Conservation (phyloP, 2,113 vertebrate species). For the Pachyramphus minor region DNA sequence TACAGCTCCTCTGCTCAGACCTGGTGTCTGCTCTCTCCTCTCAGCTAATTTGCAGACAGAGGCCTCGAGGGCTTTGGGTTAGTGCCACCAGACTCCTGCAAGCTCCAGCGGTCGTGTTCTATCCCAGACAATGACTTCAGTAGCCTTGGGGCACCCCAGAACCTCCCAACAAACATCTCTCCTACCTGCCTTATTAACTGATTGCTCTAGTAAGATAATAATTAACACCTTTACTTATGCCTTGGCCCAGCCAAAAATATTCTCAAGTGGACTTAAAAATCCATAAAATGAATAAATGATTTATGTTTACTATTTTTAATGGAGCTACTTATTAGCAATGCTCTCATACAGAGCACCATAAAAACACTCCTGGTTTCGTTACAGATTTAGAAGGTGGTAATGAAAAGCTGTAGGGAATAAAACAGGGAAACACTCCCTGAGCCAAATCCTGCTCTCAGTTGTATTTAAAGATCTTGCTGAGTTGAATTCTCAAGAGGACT, state of each 20-base stretch:
- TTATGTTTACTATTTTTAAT: conserved; percentile 63
- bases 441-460: conserved; percentile 22
- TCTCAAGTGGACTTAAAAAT: conserved; percentile 56
- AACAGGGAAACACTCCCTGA: not conserved
- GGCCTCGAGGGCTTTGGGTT: conserved; percentile 41
- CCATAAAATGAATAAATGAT: conserved; percentile 59
- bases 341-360: not conserved
- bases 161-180: conserved; percentile 54
- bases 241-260: conserved; percentile 40
- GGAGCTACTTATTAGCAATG: conserved; percentile 13
- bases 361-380: conserved; percentile 20
- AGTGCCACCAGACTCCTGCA: conserved; percentile 58
- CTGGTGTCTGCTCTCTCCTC: conserved; percentile 57
- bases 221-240: conserved; percentile 45
- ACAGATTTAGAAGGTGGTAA: conserved; percentile 41
- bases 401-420: conserved; percentile 36
- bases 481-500: not conserved
- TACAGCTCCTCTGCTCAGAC: conserved; percentile 53
- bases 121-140: conserved; percentile 66
- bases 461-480: not conserved
- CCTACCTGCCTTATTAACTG: conserved; percentile 62
- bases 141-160: conserved; percentile 51
- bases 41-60: conserved; percentile 48
- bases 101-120: conserved; percentile 25
- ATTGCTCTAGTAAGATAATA: conserved; percentile 58